phyloP scores from a whole-genome alignment of 2,113 vertebrate species.

The Mus pahari region DNA sequence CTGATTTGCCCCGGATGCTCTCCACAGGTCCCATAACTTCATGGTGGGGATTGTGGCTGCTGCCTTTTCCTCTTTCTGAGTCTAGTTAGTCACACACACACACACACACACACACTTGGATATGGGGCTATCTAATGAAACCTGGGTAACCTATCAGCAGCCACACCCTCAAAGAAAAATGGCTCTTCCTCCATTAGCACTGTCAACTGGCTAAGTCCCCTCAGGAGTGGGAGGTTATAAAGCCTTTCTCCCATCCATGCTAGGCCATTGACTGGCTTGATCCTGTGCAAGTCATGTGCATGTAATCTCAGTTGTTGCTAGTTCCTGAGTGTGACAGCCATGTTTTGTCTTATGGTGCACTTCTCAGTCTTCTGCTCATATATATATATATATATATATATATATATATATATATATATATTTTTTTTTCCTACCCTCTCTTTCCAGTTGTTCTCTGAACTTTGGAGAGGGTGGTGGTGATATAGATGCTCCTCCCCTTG shows the following conservation, averaged over 20 bases:
- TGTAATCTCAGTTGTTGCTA: not conserved
- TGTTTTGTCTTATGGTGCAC: no score
- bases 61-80: not conserved
- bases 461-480: no score
- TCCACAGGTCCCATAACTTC: not conserved
- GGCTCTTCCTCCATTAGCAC: not conserved
- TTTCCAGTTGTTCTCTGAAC: not conserved
- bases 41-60: not conserved
- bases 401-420: no score
- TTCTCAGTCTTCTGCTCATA: not conserved
- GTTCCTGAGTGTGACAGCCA: not conserved
- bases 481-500: not conserved
- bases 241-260: not conserved
- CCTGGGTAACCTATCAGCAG: not conserved
- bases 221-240: not conserved
- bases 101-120: no score
- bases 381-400: no score
- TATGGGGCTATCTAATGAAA: not conserved
- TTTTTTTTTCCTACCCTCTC: not conserved
- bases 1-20: not conserved
- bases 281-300: not conserved
- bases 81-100: not conserved
- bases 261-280: not conserved
- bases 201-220: not conserved
- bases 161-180: not conserved